A percentile compares a stretch with the other conserved stretches of the same genome.
Conservation (phyloP, 1,140 invertebrate species). For the Lepidostoma basale region DNA sequence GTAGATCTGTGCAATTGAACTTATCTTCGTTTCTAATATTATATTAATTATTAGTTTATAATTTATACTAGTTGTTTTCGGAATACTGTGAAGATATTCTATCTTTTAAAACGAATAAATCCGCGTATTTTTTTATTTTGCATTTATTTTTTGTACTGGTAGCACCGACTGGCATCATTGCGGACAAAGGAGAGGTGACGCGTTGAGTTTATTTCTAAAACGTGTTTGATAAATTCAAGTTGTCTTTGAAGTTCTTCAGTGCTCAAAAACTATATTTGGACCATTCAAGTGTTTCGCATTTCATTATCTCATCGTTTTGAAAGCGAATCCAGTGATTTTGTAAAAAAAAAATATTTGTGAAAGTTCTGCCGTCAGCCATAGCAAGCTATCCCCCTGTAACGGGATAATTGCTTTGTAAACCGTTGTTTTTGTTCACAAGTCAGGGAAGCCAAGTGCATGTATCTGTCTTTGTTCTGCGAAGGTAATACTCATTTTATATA, state of each 20-base stretch:
- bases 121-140: background rate
- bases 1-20: too few species aligned
- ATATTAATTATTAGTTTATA: too few species aligned
- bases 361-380: constrained; percentile 47
- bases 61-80: too few species aligned
- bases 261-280: constrained; percentile 17
- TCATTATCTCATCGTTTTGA: background rate
- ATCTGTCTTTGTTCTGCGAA: constrained; percentile 62
- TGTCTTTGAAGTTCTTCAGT: constrained; percentile 6
- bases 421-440: constrained; percentile 56
- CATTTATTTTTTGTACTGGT: constrained; percentile 18
- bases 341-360: constrained; percentile 19
- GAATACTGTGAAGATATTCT: too few species aligned
- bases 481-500: constrained; percentile 49
- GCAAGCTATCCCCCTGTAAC: constrained; percentile 52
- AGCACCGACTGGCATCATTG: constrained; percentile 21
- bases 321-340: background rate
- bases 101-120: too few species aligned
- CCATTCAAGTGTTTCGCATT: constrained; percentile 4
- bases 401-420: constrained; percentile 60
- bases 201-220: constrained; percentile 31
- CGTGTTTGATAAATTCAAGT: constrained; percentile 45
- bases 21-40: too few species aligned
- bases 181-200: constrained; percentile 33
- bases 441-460: constrained; percentile 59